These are phyloP conservation scores for Osmoderma eremita DNA, from an alignment of 2,888 invertebrate genomes.

Conservation along the genomic window DNA sequence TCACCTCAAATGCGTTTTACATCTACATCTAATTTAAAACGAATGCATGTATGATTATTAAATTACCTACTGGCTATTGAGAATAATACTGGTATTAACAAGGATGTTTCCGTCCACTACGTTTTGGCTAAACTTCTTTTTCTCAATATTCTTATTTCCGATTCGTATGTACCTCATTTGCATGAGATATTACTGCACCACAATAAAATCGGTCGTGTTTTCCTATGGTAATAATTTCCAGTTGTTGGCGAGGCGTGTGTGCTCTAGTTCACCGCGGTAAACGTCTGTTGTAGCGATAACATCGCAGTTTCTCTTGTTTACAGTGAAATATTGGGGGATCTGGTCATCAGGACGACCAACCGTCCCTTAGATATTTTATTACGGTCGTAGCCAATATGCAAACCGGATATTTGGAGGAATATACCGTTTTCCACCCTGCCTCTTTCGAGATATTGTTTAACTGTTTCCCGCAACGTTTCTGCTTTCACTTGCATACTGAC, in stretches of 20 bases:
- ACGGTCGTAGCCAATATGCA: slow-evolving; percentile 4
- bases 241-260: neutral
- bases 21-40: no score
- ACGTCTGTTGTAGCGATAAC: slow-evolving; percentile 4
- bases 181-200: neutral
- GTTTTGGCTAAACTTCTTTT: neutral
- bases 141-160: slow-evolving; percentile 4
- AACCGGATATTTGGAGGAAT: slow-evolving; percentile 18
- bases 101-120: neutral
- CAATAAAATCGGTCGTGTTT: neutral
- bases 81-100: neutral
- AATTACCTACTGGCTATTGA: no score
- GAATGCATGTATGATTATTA: no score
- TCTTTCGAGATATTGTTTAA: neutral
- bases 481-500: neutral
- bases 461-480: neutral
- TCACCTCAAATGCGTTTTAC: no score
- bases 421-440: neutral
- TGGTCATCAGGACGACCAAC: neutral
- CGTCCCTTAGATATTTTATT: neutral
- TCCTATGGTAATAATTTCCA: neutral
- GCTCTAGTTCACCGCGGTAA: neutral
- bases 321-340: neutral
- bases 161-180: neutral
- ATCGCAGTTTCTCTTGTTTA: neutral